Base-by-base conservation (phyloP, 2,113 vertebrate species). In the Todiramphus saurophagus region DNA sequence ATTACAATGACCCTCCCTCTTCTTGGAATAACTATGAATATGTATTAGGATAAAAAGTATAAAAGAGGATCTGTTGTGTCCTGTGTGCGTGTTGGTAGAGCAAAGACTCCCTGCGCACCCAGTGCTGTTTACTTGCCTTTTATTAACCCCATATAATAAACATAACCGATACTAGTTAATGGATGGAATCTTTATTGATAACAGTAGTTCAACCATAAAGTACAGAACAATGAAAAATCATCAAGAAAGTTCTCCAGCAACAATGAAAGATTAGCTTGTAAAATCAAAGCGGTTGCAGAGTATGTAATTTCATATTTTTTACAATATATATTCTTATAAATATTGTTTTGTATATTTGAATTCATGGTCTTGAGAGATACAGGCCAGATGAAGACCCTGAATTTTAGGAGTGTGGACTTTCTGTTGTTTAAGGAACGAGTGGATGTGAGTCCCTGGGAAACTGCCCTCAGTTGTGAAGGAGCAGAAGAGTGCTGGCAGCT, bases 311-410 rank as follows among this genome's bases (percentile, higher is more conserved):
- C 9, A 41, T 48, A 2, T 12, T 30, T 37, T 37, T 51, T 33
- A n/a, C 20, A 53, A 43, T 15, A 2, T 44, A 5, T 39, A 10
- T 31, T 62, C 21, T 35, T 62, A 12, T 19, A 23, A 35, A 24
- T 31, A 23, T 51, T 33, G 7, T 12, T 72, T 35, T 67, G 24
- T 68, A 11, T 82, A 33, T 74, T 58, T 86, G 21, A 58, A 58
- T 58, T 68, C 0, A 10, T 82, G 21, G 33, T 79, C 43, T 0
- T 0, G 0, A 68, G 18, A 9, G 5, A 30, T 41, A 15, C 23
- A 11, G 35, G 10, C 41, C 8, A 31, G 20, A 41, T 50, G 16
- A 55, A 72, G 11, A 31, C 25, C 17, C 8, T 24, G 44, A 72
- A 43, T 39, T 62, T 46, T 37, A 27, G n/a, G 30, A 77, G 13